These are phyloP conservation scores for Anadara kagoshimensis DNA, from an alignment of 1,140 invertebrate genomes.

Conservation along the genomic window DNA sequence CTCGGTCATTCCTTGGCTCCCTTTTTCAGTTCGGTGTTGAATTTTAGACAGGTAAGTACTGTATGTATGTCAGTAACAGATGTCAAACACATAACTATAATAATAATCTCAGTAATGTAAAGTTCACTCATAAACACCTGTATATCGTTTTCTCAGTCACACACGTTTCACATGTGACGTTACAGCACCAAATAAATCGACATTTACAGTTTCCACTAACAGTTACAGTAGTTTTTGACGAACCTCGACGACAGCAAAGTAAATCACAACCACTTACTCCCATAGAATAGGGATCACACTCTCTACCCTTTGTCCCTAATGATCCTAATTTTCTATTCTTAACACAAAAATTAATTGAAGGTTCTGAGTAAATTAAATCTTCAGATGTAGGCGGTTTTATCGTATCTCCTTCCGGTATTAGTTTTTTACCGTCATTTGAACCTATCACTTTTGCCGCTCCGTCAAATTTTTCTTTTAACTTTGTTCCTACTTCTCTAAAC, in stretches of 20 bases:
- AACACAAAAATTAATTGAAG: conserved; percentile 93
- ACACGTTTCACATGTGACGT: conserved; percentile 66
- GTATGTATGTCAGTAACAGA: background rate
- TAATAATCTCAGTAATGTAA: too few species aligned
- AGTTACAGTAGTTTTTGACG: conserved; percentile 44
- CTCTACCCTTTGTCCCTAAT: conserved; percentile 63
- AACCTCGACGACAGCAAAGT: conserved; percentile 73
- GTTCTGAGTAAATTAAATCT: conserved; percentile 91
- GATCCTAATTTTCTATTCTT: conserved; percentile 60
- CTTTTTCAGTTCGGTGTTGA: too few species aligned
- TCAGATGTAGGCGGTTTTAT: conserved; percentile 86
- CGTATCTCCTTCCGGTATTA: conserved; percentile 59
- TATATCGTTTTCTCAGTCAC: conserved; percentile 51
- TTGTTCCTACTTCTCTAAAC: conserved; percentile 88
- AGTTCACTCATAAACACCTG: conserved; percentile 46
- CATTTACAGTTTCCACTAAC: conserved; percentile 65
- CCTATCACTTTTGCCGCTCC: conserved; percentile 83
- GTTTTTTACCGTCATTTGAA: conserved; percentile 62
- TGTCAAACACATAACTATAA: too few species aligned
- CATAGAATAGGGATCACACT: conserved; percentile 71
- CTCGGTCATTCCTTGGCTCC: too few species aligned
- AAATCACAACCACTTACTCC: conserved; percentile 74
- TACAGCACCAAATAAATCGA: conserved; percentile 68
- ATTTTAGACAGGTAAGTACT: background rate
- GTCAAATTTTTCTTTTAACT: conserved; percentile 86